These are phyloP conservation scores for Cottus gobio DNA, from an alignment of 2,113 vertebrate genomes.

Conservation along the genomic window DNA sequence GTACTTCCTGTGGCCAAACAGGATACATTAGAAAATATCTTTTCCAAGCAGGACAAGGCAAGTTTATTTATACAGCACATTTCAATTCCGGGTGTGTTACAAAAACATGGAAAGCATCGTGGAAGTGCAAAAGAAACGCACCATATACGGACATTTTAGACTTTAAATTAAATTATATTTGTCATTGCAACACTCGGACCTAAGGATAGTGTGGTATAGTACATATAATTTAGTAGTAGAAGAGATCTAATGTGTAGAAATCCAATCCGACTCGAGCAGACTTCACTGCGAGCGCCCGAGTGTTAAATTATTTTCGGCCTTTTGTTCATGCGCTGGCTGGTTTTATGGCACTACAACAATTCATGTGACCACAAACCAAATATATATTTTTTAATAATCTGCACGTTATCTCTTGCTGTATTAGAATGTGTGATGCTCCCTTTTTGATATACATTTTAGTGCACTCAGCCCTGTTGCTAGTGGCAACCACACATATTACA, in stretches of 20 bases:
- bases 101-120: neutral
- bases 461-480: slow-evolving; percentile 63
- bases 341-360: slow-evolving; percentile 1
- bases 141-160: neutral
- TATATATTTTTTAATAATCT: neutral
- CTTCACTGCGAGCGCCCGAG: neutral
- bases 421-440: slow-evolving; percentile 20
- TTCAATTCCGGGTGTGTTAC: neutral
- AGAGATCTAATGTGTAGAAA: neutral
- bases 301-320: slow-evolving; percentile 17
- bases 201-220: neutral
- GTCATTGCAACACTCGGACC: neutral
- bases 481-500: slow-evolving; percentile 72
- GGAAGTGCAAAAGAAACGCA: neutral
- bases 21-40: too few species aligned
- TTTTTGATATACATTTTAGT: slow-evolving; percentile 51
- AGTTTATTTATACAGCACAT: neutral
- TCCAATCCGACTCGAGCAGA: neutral
- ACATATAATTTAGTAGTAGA: neutral
- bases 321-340: slow-evolving; percentile 3
- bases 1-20: neutral
- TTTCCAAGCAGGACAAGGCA: neutral
- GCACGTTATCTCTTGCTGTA: neutral
- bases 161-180: neutral
- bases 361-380: slow-evolving; percentile 1